Evolutionary conservation across 2,797 vertebrate species (phyloP).

Genomic region (Anguilla pacifica): DNA sequence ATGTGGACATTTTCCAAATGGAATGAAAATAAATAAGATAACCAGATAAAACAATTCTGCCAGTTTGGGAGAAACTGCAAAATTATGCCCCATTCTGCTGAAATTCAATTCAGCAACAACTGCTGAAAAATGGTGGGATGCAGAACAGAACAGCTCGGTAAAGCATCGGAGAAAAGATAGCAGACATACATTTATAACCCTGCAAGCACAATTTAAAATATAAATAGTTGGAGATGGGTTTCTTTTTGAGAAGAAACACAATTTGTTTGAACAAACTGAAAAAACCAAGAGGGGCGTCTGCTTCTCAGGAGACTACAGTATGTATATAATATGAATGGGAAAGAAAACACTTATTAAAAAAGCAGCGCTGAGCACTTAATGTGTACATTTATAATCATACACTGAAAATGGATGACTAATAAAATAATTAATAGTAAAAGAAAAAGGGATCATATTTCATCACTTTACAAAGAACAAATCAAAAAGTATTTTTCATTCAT

Average conservation of each 20-base stretch:
- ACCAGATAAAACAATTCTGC: no score
- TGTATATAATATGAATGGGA: background rate
- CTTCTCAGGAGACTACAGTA: background rate
- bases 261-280: background rate
- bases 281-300: background rate
- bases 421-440: background rate
- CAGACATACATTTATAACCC: background rate
- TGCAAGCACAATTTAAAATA: background rate
- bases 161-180: background rate
- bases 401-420: background rate
- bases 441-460: background rate
- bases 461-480: background rate
- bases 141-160: no score
- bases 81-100: no score
- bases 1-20: no score
- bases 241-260: background rate
- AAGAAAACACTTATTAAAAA: background rate
- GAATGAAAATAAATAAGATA: no score
- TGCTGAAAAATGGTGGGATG: no score
- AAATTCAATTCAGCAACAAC: no score
- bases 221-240: background rate
- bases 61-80: no score
- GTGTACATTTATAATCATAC: background rate
- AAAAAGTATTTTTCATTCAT: background rate
- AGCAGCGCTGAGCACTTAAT: background rate